These are phyloP conservation scores for Pseudomyrmex sp. DNA, from an alignment of 1,140 invertebrate species.

Conservation along the genomic window DNA sequence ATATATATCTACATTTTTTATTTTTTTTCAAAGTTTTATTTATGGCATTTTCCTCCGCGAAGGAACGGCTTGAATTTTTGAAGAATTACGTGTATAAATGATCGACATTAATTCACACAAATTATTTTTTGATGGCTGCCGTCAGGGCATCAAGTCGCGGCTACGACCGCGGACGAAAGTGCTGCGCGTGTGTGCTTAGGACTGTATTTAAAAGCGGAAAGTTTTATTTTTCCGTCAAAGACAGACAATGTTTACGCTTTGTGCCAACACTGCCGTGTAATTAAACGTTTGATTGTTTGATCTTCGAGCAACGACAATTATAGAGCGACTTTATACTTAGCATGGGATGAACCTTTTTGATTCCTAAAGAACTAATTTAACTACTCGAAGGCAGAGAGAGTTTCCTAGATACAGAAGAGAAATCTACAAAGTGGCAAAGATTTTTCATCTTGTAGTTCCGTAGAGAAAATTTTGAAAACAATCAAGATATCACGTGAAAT, in stretches of 20 bases:
- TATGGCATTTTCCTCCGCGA: too few relatives aligned
- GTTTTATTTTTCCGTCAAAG: slow-evolving; percentile 46
- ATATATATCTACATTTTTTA: slow-evolving; percentile 45
- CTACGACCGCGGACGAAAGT: slow-evolving; percentile 10
- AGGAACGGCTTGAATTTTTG: slow-evolving; percentile 1
- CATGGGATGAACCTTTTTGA: slow-evolving; percentile 22
- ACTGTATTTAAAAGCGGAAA: slow-evolving; percentile 46
- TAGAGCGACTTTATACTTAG: slow-evolving; percentile 25
- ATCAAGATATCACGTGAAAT: background rate
- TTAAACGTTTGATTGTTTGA: slow-evolving; percentile 48
- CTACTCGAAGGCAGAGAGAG: background rate
- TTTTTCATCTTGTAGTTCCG: slow-evolving; percentile 15
- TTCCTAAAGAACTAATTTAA: slow-evolving; percentile 11
- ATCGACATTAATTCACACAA: slow-evolving; percentile 14
- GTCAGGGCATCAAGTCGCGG: slow-evolving; percentile 24
- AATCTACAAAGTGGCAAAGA: background rate
- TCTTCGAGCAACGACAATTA: slow-evolving; percentile 50
- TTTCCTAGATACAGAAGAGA: slow-evolving; percentile 6
- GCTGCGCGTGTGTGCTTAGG: slow-evolving; percentile 36
- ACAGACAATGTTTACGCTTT: slow-evolving; percentile 65
- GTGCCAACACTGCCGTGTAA: slow-evolving; percentile 72
- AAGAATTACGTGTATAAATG: slow-evolving; percentile 23
- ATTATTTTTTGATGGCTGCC: slow-evolving; percentile 18
- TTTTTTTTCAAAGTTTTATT: background rate
- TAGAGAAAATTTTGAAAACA: background rate